Conservation (phyloP, 2,888 invertebrate species). For the Eupithecia tripunctaria region DNA sequence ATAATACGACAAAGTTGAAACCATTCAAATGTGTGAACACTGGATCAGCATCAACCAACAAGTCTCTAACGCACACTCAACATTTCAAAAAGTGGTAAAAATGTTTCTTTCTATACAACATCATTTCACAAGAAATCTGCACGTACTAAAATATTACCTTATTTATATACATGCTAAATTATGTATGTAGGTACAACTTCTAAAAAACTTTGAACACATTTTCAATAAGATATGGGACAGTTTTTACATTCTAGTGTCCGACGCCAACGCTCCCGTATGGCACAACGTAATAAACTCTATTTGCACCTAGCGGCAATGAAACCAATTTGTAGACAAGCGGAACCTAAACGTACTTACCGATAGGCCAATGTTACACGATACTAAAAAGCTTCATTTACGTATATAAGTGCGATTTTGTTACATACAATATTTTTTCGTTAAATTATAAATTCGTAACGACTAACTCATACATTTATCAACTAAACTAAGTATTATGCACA, state of each 20-base stretch:
- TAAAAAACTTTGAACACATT: conserved; percentile 82
- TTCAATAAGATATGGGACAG: conserved; percentile 80
- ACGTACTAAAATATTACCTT: conserved; percentile 54
- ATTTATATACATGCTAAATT: conserved; percentile 68
- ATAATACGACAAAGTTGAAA: conserved; percentile 3
- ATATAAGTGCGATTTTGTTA: conserved; percentile 71
- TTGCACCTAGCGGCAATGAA: conserved; percentile 50
- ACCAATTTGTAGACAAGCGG: conserved; percentile 56
- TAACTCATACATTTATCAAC: conserved; percentile 45
- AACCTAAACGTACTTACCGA: conserved; percentile 49
- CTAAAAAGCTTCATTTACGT: conserved; percentile 75
- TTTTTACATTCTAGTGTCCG: conserved; percentile 59
- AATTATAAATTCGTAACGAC: conserved; percentile 74
- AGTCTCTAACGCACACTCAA: conserved; percentile 26
- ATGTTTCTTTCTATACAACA: conserved; percentile 54
- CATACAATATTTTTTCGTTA: conserved; percentile 57
- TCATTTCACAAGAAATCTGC: conserved; percentile 50
- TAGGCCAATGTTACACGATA: conserved; percentile 62
- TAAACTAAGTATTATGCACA: conserved; percentile 68
- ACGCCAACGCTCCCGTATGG: conserved; percentile 64
- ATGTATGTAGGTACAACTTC: conserved; percentile 74
- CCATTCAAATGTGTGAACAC: conserved; percentile 20
- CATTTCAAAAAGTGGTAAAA: conserved; percentile 52
- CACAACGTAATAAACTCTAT: conserved; percentile 59
- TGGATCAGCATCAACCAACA: conserved; percentile 9